Evolutionary conservation across 2,797 vertebrate species (phyloP), one percentile per base, ranked within the genome.

Genomic region (Sebastes diploproa): DNA sequence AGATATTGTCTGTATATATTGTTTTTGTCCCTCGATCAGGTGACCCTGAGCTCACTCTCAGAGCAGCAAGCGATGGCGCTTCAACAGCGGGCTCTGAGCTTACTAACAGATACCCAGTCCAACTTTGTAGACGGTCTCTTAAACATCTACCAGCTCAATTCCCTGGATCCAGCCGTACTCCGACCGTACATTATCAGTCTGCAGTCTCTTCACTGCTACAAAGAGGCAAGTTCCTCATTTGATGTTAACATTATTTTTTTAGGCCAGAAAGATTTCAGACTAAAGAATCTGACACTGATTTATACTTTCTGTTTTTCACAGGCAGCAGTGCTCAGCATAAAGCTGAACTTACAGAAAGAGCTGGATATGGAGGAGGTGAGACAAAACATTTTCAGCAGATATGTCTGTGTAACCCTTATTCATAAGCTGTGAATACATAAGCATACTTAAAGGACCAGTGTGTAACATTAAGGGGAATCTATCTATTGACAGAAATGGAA

Each of bases 311-410:
- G 18, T 75, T 32, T 7, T 52, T 29, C 13, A 36, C 81, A 96
- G 96, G 96, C 94, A 2, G 88, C 87, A 4, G 59, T 83, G 12
- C 81, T 96, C 13, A 63, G 90, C 66, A 86, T 89, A 1, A 96
- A 94, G 68, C 81, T 96, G 50, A 84, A 93, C 9, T 67, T 96
- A 36, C 96, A 96, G 87, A 77, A 86, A 4, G 89, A 95, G n/a
- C 81, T 96, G n/a, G 81, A 94, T 80, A 87, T 95, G 90, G 95
- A 96, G 61, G 91, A 95, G 94, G 96, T 96, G 73, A 93, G 94
- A 76, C 1, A 8, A 36, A 27, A 63, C 46, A 22, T 22, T 81
- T 56, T 60, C 20, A 34, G 27, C 18, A 16, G 3, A 66, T 6
- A 4, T 73, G 18, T 72, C 27, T 42, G 27, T 20, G 10, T 63